Evolutionary conservation across 2,888 invertebrate species (phyloP), one percentile per base, ranked within the genome.

Genomic region (Folsomia candida): DNA sequence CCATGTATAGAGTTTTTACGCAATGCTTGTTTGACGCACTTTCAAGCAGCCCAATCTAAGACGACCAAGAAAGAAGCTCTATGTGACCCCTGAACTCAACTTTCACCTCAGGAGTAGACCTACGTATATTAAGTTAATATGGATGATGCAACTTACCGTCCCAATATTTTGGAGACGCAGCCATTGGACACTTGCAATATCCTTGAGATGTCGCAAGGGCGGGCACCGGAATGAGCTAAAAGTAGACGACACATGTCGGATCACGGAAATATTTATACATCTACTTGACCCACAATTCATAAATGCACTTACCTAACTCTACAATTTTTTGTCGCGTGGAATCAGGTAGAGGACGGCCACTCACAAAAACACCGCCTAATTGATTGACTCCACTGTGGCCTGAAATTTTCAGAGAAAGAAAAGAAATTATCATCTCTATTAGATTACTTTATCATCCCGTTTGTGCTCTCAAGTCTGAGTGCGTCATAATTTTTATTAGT

Each of bases 361-460:
- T 87, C 67, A 87, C 87, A 81, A 87, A 87, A 64, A 86, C 85
- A 51, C 87, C 87, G 69, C 87, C 87, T 68, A 87, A 81, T 80
- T 87, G 87, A 82, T 87, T 87, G 69, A 87, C 85, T 27, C 87
- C 87, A 73, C 86, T 86, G 81, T 87, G 87, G 74, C 87, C 87
- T 85, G 81, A 26, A 80, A 74, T 61, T 9, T 24, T 20, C 37
- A 64, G 51, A 3, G 37, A 63, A 63, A 47, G 47, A 11, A 11
- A 18, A 47, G 9, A 47, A 11, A 11, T 47, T 18, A 47, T 9
- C 47, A 47, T 47, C n/a, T n/a, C n/a, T n/a, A n/a, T n/a, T n/a
- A n/a, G n/a, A n/a, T n/a, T n/a, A n/a, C n/a, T n/a, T n/a, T n/a
- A n/a, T n/a, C n/a, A n/a, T n/a, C n/a, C n/a, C n/a, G n/a, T n/a